phyloP scores from a whole-genome alignment of 2,888 invertebrate species.

The Antheraea assamensis region DNA sequence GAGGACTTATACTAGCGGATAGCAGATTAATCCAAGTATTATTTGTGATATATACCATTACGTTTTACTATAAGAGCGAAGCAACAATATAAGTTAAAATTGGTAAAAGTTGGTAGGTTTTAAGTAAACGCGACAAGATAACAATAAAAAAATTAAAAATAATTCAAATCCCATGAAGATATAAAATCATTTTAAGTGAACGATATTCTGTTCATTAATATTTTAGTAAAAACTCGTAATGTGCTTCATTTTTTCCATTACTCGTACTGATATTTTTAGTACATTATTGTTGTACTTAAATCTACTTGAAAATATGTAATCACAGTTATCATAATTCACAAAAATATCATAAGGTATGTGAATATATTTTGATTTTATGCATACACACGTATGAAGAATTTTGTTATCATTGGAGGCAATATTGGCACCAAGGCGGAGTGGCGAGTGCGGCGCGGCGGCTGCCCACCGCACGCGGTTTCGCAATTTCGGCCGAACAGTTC shows the following conservation, averaged over 20 bases:
- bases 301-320: neutral
- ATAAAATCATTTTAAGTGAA: no score
- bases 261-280: no score
- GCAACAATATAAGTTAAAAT: no score
- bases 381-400: slow-evolving; percentile 2
- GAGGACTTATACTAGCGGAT: no score
- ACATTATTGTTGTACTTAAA: neutral
- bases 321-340: neutral
- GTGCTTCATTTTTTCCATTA: neutral
- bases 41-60: no score
- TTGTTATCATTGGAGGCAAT: slow-evolving; percentile 46
- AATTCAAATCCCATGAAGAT: no score
- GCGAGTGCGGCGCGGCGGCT: slow-evolving; percentile 47
- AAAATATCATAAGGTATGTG: neutral
- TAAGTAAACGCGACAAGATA: no score
- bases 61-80: no score
- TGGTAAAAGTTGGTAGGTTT: no score
- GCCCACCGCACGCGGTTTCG: slow-evolving; percentile 71
- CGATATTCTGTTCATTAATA: no score
- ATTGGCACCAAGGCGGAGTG: slow-evolving; percentile 57
- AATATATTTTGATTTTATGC: neutral
- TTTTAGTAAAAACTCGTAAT: neutral
- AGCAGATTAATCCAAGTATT: no score
- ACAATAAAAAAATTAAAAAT: no score
- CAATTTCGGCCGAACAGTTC: slow-evolving; percentile 74